These are phyloP conservation scores for Bombus picipes DNA, from an alignment of 1,140 invertebrate genomes.

Conservation along the genomic window DNA sequence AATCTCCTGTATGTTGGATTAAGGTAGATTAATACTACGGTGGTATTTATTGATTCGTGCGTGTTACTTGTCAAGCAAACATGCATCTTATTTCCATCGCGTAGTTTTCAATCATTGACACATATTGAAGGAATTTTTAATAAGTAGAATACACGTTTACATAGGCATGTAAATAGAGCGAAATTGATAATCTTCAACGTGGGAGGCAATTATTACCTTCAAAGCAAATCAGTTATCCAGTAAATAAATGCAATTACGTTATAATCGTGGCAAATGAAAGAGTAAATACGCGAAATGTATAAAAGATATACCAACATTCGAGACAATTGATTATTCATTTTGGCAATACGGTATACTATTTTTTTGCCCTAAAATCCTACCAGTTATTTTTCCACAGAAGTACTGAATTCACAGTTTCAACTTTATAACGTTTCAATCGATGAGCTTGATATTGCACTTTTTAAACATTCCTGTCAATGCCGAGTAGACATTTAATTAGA, in stretches of 20 bases:
- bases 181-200: neutral
- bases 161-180: too few relatives aligned
- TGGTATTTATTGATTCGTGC: neutral
- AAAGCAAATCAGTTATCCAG: neutral
- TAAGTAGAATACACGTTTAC: too few relatives aligned
- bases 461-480: neutral
- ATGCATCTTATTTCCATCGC: neutral
- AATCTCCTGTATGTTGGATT: neutral
- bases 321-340: neutral
- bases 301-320: neutral
- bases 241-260: neutral
- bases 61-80: neutral
- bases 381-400: too few relatives aligned
- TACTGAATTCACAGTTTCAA: neutral
- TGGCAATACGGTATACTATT: neutral
- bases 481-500: neutral
- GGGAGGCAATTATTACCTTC: neutral
- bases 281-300: neutral
- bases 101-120: neutral
- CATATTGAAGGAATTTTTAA: neutral
- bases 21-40: neutral
- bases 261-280: neutral
- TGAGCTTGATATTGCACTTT: neutral
- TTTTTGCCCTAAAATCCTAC: neutral
- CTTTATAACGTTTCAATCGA: neutral